These are phyloP conservation scores for Hyaena hyaena DNA, from an alignment of 2,113 vertebrate species.

Conservation along the genomic window DNA sequence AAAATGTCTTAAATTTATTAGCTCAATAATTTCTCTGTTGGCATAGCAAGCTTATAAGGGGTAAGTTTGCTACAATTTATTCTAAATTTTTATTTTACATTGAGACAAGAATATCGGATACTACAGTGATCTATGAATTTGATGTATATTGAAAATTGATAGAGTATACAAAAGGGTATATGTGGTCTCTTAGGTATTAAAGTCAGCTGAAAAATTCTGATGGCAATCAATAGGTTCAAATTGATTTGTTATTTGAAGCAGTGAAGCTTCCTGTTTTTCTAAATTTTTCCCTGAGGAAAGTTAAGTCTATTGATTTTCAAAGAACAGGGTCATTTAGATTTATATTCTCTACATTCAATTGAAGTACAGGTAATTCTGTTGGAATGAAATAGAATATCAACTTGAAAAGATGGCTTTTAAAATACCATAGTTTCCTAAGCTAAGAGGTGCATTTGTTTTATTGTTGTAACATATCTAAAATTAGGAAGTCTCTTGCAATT, in stretches of 20 bases:
- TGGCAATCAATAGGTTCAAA: background rate
- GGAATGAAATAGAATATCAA: background rate
- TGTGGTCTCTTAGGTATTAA: background rate
- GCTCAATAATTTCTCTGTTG: background rate
- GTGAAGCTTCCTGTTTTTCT: background rate
- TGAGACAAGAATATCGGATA: background rate
- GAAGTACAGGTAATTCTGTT: slow-evolving; percentile 12
- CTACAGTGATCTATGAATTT: background rate
- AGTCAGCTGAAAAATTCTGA: slow-evolving; percentile 1
- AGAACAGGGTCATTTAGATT: background rate
- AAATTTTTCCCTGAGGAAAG: background rate
- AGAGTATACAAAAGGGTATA: background rate
- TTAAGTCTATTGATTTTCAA: slow-evolving; percentile 25
- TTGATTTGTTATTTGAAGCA: background rate
- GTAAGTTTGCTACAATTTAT: background rate
- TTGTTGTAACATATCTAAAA: slow-evolving; percentile 4
- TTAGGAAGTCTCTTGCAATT: background rate
- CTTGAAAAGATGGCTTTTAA: slow-evolving; percentile 47
- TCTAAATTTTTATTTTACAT: background rate
- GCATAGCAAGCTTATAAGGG: background rate
- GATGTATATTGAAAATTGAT: background rate
- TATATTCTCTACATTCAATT: background rate
- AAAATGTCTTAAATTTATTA: background rate
- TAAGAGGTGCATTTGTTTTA: background rate
- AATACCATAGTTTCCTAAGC: background rate